phyloP scores from a whole-genome alignment of 2,113 vertebrate genomes.

The Marmota flaviventris region DNA sequence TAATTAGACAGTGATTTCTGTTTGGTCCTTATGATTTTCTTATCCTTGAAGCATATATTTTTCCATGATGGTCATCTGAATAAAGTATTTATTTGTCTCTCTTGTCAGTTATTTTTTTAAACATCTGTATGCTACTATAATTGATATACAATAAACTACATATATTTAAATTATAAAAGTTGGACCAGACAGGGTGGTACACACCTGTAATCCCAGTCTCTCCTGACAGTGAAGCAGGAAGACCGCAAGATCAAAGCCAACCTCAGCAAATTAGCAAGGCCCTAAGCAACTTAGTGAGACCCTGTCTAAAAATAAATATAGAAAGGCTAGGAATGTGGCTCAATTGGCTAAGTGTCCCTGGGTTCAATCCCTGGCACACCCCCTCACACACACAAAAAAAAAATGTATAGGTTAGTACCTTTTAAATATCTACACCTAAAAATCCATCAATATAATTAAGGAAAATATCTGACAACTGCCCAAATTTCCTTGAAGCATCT shows the following conservation, averaged over 20 bases:
- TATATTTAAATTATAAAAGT: background rate
- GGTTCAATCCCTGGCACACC: too few species aligned
- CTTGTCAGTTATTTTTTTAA: background rate
- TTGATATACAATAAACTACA: background rate
- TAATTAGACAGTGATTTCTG: background rate
- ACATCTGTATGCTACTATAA: background rate
- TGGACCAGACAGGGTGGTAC: background rate
- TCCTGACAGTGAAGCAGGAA: too few species aligned
- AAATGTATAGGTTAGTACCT: too few species aligned
- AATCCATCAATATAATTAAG: background rate
- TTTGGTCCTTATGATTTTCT: background rate
- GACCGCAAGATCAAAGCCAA: too few species aligned
- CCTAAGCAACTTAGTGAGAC: too few species aligned
- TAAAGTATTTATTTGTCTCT: background rate
- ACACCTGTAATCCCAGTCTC: too few species aligned
- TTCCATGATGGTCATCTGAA: background rate
- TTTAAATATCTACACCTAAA: background rate
- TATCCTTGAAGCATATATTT: background rate
- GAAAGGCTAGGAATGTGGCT: too few species aligned
- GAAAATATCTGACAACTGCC: background rate
- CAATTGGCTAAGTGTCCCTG: too few species aligned
- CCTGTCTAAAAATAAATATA: too few species aligned
- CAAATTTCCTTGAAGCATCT: background rate
- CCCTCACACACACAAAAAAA: too few species aligned
- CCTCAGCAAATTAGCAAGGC: too few species aligned